Percentiles rank a stretch among this genome's conserved stretches.
phyloP scores from a whole-genome alignment of 2,888 invertebrate genomes.

The Pollenia amentaria region DNA sequence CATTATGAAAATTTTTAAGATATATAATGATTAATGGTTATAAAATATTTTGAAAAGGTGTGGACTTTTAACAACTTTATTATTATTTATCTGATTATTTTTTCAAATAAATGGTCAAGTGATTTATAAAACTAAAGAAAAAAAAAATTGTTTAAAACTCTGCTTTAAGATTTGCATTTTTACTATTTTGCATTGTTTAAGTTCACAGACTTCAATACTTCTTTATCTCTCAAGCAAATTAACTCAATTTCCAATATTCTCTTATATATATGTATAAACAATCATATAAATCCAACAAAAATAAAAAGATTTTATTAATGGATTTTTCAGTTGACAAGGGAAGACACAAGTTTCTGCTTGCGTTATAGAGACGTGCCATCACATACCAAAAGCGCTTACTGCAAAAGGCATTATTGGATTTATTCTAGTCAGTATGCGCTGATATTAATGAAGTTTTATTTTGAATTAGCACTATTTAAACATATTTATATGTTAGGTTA shows the following conservation, averaged over 20 bases:
- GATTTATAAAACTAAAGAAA: neutral
- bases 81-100: neutral
- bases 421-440: too few species aligned
- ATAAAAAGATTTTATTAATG: neutral
- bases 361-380: too few species aligned
- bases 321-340: slow-evolving; percentile 34
- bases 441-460: too few species aligned
- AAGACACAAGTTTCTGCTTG: neutral
- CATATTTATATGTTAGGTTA: too few species aligned
- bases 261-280: neutral
- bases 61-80: slow-evolving; percentile 59
- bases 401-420: too few species aligned
- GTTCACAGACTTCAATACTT: neutral
- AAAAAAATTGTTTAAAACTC: too few species aligned
- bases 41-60: slow-evolving; percentile 56
- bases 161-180: too few species aligned
- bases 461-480: too few species aligned
- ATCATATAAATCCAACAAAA: neutral
- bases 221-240: neutral
- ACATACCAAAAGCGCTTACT: too few species aligned
- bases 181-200: too few species aligned
- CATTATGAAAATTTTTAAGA: slow-evolving; percentile 4
- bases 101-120: neutral
- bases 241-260: slow-evolving; percentile 1
- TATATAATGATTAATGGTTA: slow-evolving; percentile 53